Evolutionary conservation across 2,113 vertebrate species (phyloP), one percentile per base, ranked within the genome.

Genomic region (Dinomys branickii): DNA sequence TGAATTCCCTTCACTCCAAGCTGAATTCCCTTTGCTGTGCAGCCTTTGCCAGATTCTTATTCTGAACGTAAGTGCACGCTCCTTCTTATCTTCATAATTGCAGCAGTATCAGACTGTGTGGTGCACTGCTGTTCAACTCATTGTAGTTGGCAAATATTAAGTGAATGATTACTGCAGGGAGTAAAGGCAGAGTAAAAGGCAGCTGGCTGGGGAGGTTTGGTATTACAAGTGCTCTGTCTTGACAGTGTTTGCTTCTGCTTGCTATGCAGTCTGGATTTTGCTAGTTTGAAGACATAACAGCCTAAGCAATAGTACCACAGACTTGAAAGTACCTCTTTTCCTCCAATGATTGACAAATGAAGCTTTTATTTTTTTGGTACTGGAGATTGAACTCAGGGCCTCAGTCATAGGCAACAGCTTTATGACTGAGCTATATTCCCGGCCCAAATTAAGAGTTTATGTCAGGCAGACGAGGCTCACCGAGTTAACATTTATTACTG

Each of bases 271-370:
- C 44, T 85, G 38, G 73, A 50, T 86, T 96, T 52, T 85, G 41
- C 78, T 85, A 50, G 52, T 65, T 61, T 97, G 96, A 90, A 67
- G 58, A 56, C 5, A 16, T 30, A 67, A 28, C 24, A 88, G 28
- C 58, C 56, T 93, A 82, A 90, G 54, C 47, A 78, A 35, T 17
- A 35, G n/a, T 47, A 52, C 33, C 38, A 22, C 58, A 71, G 78
- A 85, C 61, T 88, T 81, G 77, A 85, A 67, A 65, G 20, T 82
- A 52, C 78, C 7, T 47, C 67, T 93, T 94, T 95, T 84, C 78
- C 50, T 85, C 35, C 82, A 90, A 24, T 81, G 47, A 85, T 82
- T 56, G 77, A 20, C 11, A 85, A 92, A 78, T 78, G 28, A 78
- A 78, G 44, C 24, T 50, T 78, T 78, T 78, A 61, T 11, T 47